Evolutionary conservation across 1,140 invertebrate species (phyloP).

Genomic region (Tribolium madens): DNA sequence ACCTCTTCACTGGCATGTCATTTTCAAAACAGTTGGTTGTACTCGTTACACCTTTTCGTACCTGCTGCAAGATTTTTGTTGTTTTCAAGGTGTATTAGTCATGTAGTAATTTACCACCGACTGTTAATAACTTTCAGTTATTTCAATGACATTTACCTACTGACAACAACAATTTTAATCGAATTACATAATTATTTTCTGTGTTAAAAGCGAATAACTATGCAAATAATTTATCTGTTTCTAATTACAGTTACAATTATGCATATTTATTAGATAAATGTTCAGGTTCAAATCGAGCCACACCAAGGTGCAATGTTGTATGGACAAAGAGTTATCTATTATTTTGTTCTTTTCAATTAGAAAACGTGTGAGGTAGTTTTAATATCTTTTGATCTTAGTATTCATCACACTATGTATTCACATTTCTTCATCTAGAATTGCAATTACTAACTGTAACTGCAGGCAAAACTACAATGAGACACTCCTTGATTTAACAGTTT

Average conservation of each 20-base stretch:
- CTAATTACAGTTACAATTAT: neutral
- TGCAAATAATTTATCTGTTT: neutral
- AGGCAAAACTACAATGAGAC: too few species aligned
- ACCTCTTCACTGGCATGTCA: too few species aligned
- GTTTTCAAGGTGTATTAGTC: constrained; percentile 41
- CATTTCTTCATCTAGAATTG: too few species aligned
- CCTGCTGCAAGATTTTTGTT: constrained; percentile 40
- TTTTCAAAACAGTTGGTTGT: neutral
- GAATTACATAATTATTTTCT: constrained; percentile 22
- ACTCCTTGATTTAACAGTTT: too few species aligned
- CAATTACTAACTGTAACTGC: too few species aligned
- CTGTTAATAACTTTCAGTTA: constrained; percentile 46
- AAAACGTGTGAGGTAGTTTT: neutral
- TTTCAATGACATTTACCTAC: constrained; percentile 43
- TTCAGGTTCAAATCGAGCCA: constrained; percentile 16
- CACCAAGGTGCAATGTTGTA: constrained; percentile 2
- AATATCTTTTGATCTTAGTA: neutral
- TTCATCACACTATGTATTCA: too few species aligned
- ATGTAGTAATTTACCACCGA: constrained; percentile 38
- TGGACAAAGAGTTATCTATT: neutral
- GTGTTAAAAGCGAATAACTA: constrained; percentile 1
- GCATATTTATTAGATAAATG: neutral
- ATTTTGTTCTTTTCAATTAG: neutral
- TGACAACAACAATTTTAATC: constrained; percentile 19
- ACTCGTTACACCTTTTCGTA: constrained; percentile 41